Evolutionary conservation across 1,140 invertebrate species (phyloP).

Genomic region (Penaeus vannamei): DNA sequence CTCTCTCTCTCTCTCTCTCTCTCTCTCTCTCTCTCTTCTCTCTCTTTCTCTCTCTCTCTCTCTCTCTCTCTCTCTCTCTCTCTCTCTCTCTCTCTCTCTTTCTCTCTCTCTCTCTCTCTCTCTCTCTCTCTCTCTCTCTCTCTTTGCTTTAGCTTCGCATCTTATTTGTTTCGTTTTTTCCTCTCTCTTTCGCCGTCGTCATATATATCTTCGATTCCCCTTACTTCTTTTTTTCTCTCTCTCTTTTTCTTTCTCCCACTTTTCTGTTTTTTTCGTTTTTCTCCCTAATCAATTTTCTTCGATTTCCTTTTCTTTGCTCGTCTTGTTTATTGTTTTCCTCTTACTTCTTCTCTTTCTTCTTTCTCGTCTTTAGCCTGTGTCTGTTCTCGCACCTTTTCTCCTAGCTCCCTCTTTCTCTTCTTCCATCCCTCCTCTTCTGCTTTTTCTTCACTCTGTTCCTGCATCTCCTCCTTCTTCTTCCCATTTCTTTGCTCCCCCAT

Average conservation of each 20-base stretch:
- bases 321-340: not conserved
- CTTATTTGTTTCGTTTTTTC: not conserved
- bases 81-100: no score
- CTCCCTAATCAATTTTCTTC: slow-evolving; percentile 21
- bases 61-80: not conserved
- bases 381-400: no score
- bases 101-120: no score
- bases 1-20: not conserved
- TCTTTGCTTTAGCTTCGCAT: no score
- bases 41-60: not conserved
- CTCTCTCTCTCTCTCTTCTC: not conserved
- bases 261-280: no score
- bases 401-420: slow-evolving; percentile 5
- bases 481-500: not conserved
- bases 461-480: not conserved
- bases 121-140: no score
- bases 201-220: no score
- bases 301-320: not conserved
- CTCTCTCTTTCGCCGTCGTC: not conserved
- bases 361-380: not conserved
- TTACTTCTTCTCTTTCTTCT: not conserved
- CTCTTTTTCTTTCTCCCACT: slow-evolving; percentile 34
- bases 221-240: slow-evolving; percentile 10
- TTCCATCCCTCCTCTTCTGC: slow-evolving; percentile 6
- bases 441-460: not conserved